phyloP scores from a whole-genome alignment of 2,113 vertebrate species.

The Xerus inauris region DNA sequence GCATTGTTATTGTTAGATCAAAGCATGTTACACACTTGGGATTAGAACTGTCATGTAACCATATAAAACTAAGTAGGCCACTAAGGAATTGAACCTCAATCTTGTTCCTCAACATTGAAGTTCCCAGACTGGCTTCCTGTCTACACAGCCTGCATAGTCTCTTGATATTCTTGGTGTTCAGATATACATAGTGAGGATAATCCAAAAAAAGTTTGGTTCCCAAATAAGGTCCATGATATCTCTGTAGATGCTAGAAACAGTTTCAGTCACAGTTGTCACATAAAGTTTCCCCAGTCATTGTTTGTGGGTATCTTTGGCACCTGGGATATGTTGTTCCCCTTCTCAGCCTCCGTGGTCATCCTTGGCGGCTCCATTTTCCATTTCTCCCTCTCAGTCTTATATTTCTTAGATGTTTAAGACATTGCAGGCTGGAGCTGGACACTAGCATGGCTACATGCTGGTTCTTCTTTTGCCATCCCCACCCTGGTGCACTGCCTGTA shows the following conservation, averaged over 20 bases:
- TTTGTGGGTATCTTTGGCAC: not conserved
- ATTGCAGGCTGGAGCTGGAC: not conserved
- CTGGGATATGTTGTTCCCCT: not conserved
- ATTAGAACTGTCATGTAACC: not conserved
- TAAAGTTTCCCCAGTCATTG: not conserved
- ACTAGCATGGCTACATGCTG: too few relatives aligned
- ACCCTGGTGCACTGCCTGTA: accelerated
- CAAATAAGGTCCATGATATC: not conserved
- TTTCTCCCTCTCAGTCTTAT: not conserved
- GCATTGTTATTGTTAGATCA: not conserved
- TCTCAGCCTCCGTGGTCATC: not conserved
- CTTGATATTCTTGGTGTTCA: not conserved
- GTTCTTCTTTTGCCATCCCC: accelerated
- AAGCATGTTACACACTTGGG: not conserved
- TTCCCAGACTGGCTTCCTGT: not conserved
- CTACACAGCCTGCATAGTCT: not conserved
- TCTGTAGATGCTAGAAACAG: not conserved
- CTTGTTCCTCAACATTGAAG: not conserved
- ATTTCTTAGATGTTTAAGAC: not conserved
- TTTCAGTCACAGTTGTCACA: not conserved
- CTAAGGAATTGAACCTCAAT: not conserved
- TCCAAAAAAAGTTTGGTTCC: not conserved
- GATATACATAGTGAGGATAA: not conserved
- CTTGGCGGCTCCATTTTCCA: not conserved
- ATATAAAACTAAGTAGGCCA: not conserved